Base-by-base conservation (phyloP, 2,888 invertebrate genomes). In the Meloe dianella region DNA sequence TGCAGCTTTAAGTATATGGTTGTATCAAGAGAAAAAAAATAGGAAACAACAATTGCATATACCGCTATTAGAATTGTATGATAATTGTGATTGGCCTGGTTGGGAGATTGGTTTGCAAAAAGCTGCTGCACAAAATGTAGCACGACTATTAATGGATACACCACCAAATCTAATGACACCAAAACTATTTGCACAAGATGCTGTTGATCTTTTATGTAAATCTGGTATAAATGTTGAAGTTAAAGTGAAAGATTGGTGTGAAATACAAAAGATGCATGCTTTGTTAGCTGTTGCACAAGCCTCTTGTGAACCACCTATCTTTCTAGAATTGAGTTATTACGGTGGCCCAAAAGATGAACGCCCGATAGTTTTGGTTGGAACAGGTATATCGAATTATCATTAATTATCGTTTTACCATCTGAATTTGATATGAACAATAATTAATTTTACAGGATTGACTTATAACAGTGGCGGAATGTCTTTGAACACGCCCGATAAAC, bases 141-240 rank as follows among this genome's bases (percentile, higher is more conserved):
- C 93, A 0, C 85, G 94, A 7, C 88, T 87, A 72, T 83, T 95
- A 12, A 92, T 92, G 86, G 94, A 95, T 82, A 89, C 91, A 78
- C 94, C 95, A 0, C 89, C 94, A 1, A 95, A 95, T 80, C 78
- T 89, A 65, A 86, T 95, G 80, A 94, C 93, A 2, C 95, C 95
- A 0, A 92, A 91, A 0, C 86, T 87, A 3, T 94, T 94, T 80
- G 91, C 92, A 1, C 89, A 92, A 82, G 87, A 89, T 71, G 89
- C 90, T 0, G 87, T 88, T 0, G 88, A 89, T 71, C 84, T 85
- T 17, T 73, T 86, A n/a, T 84, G 85, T 72, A 83, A 84, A 71
- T 83, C 85, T 30, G 87, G 89, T 61, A 88, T 90, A 22, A 89
- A 89, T 75, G 89, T 91, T 8, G 87, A 87, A n/a, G n/a, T n/a